Percentiles rank a stretch among this genome's conserved stretches.
These are phyloP conservation scores for Platorchestia sp. DNA, from an alignment of 1,140 invertebrate species.

Conservation along the genomic window DNA sequence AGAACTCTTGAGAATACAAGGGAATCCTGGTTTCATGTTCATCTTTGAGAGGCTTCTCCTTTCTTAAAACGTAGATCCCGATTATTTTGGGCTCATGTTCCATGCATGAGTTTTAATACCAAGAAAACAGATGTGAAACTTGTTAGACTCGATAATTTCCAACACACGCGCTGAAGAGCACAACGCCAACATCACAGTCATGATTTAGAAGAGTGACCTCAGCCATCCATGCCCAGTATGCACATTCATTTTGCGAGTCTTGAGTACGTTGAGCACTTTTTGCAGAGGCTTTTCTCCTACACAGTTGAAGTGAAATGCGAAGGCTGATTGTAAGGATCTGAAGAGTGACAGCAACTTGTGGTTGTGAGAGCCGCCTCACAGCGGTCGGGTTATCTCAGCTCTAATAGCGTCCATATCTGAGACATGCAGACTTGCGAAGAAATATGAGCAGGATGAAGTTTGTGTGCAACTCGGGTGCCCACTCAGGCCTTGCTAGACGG, in stretches of 20 bases:
- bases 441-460: not conserved
- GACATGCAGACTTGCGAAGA: not conserved
- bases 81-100: not conserved
- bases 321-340: not conserved
- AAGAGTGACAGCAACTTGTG: not conserved
- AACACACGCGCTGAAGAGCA: not conserved
- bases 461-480: not conserved
- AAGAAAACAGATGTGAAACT: not conserved
- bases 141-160: not conserved
- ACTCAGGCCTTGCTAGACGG: not conserved
- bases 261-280: not conserved
- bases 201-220: not conserved
- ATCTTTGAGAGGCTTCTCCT: not conserved
- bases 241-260: not conserved
- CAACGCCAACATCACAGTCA: not conserved
- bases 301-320: not conserved
- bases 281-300: not conserved
- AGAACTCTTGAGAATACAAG: not conserved
- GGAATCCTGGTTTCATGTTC: not conserved
- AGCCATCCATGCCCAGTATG: not conserved
- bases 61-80: not conserved
- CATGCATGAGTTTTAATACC: not conserved
- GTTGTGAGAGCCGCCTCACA: not conserved
- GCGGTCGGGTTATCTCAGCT: not conserved
- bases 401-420: not conserved